Base-by-base conservation (phyloP, 92 coral and sea anemone species). In the Plumapathes pennacea region DNA sequence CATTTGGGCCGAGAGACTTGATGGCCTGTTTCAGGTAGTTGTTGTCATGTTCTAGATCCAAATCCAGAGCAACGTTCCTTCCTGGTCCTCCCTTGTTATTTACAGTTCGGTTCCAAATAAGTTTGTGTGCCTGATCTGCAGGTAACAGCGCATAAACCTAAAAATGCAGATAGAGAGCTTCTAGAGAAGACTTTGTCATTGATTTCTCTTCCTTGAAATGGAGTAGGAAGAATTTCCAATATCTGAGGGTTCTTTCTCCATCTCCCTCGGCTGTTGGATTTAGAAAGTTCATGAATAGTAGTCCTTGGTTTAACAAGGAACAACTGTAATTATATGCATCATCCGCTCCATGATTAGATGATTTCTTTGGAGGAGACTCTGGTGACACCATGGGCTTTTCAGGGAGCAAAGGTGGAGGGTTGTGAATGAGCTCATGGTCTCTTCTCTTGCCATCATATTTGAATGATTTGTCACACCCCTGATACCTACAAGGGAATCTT, bases 231-330 rank as follows among this genome's bases (percentile, higher is more conserved):
- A 76, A 77, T 43, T 77, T 70, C 90, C 81, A 83, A 48, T 85
- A 83, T 54, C 81, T 38, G 27, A 77, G 36, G 10, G 48, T 42
- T 49, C 90, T 50, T 5, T 72, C 49, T 4, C 90, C 90, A 83
- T 77, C 77, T 11, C 81, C 90, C 15, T 83, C 90, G 4, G 68
- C 32, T 2, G 74, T 77, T 11, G 81, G 76, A 71, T 83, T 81
- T 14, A 77, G 44, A 57, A 83, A 77, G 32, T 83, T 80, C 51
- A 69, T 26, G 38, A 60, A 69, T 46, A 83, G 39, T 18, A 83
- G 36, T 15, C 85, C 90, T 60, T 63, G 63, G 28, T 55, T 62
- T 36, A 68, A 61, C 31, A 83, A 42, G 10, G 81, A 57, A 10
- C 74, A 70, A 46, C 71, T 70, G 31, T 83, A 83, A 46, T 41